Evolutionary conservation across 2,797 vertebrate genomes (phyloP).

Genomic region (Ambastaia sidthimunki): DNA sequence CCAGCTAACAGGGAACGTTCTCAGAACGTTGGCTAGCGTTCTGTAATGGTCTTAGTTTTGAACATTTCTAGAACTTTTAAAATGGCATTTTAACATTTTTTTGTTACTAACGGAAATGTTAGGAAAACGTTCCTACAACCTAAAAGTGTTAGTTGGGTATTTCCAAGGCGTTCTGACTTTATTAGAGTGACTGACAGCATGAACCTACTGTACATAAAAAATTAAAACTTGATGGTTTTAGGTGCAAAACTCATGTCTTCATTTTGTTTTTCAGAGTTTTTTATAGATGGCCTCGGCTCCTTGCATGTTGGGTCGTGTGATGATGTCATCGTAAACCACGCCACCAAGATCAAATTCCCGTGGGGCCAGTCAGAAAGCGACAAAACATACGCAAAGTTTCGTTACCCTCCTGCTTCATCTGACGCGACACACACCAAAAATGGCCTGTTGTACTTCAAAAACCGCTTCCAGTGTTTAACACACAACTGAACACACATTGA

Average conservation of each 20-base stretch:
- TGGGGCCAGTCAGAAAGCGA: conserved; percentile 85
- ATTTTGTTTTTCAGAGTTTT: conserved; percentile 75
- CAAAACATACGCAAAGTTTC: conserved; percentile 85
- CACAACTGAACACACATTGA: conserved; percentile 71
- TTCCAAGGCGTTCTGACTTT: no score
- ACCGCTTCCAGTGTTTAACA: conserved; percentile 90
- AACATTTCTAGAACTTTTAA: no score
- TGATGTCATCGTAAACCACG: conserved; percentile 88
- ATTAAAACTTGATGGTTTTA: not conserved
- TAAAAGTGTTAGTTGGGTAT: no score
- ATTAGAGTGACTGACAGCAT: no score
- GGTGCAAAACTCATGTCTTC: not conserved
- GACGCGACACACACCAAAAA: conserved; percentile 78
- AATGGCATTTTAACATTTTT: no score
- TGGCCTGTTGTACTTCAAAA: conserved; percentile 90
- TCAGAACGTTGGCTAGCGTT: no score
- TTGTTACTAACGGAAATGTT: no score
- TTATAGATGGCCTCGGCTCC: conserved; percentile 89
- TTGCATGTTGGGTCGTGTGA: conserved; percentile 92
- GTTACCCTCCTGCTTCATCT: conserved; percentile 83
- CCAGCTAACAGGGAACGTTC: no score
- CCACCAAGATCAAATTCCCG: conserved; percentile 90
- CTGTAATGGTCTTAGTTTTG: no score
- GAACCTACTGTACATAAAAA: not conserved
- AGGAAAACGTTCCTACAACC: no score